Conservation (phyloP, 2,113 vertebrate genomes). For the Phrynocephalus versicolor region DNA sequence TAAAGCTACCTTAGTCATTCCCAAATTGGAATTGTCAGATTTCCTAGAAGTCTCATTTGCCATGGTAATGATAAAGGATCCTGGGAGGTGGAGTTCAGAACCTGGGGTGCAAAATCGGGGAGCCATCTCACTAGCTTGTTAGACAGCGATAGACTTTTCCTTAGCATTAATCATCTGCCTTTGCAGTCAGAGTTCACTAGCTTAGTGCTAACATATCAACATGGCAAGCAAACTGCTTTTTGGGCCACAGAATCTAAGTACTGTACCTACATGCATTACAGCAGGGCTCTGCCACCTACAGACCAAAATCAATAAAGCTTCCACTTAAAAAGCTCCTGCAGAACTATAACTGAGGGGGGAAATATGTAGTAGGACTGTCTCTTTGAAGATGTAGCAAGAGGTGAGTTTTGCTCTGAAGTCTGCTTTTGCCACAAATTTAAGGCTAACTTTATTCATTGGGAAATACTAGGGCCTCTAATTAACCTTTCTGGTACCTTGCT, state of each 20-base stretch:
- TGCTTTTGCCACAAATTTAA: background rate
- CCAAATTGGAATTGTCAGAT: background rate
- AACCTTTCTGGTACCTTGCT: background rate
- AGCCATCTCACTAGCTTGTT: background rate
- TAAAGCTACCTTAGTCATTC: background rate
- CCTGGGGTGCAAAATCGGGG: background rate
- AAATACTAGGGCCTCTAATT: background rate
- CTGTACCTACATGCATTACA: background rate
- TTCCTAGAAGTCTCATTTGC: background rate
- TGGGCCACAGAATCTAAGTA: background rate
- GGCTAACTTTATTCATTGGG: background rate
- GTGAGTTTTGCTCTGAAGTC: background rate
- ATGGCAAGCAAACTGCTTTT: conserved; percentile 5
- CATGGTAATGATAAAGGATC: background rate
- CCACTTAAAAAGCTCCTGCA: background rate
- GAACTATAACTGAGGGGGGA: background rate
- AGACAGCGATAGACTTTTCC: too few species aligned
- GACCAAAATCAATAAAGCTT: background rate
- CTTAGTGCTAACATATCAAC: background rate
- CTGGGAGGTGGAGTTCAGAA: background rate
- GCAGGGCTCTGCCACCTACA: conserved; percentile 9
- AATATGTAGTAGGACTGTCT: background rate
- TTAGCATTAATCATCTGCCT: too few species aligned
- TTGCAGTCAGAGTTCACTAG: background rate
- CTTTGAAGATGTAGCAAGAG: background rate